These are phyloP conservation scores for Capromys pilorides DNA, from an alignment of 2,797 vertebrate genomes.

Conservation along the genomic window DNA sequence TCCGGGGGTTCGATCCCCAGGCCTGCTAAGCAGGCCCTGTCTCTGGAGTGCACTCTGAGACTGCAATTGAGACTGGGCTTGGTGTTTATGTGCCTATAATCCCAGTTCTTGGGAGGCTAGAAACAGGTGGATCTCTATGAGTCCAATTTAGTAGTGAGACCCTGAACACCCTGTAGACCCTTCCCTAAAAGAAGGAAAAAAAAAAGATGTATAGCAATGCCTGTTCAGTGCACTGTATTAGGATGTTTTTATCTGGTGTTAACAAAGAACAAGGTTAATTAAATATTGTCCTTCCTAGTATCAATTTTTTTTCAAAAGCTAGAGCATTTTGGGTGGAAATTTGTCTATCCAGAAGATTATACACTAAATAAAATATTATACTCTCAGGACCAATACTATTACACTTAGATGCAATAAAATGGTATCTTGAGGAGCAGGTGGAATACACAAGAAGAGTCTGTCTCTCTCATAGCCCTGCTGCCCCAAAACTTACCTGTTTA, in stretches of 20 bases:
- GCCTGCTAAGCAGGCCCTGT: no score
- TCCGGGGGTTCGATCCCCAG: no score
- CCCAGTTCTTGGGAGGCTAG: no score
- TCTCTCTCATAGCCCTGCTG: not conserved
- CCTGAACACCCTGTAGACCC: no score
- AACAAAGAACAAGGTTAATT: not conserved
- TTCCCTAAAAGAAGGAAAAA: no score
- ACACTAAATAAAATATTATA: not conserved
- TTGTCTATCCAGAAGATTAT: not conserved
- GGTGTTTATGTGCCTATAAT: no score
- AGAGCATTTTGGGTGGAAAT: not conserved
- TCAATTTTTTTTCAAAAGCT: not conserved
- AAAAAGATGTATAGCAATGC: not conserved
- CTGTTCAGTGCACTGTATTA: not conserved
- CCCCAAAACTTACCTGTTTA: not conserved
- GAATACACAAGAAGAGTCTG: not conserved
- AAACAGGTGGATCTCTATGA: no score
- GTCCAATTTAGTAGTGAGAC: no score
- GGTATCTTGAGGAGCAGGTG: not conserved
- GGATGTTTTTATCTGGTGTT: not conserved
- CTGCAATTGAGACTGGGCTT: no score
- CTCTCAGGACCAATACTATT: not conserved
- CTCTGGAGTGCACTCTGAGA: no score
- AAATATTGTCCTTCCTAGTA: not conserved
- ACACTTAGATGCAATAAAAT: not conserved